Evolutionary conservation across 1,140 invertebrate genomes (phyloP), one percentile per base, ranked within the genome.

Genomic region (Pogonognathellus flavescens): DNA sequence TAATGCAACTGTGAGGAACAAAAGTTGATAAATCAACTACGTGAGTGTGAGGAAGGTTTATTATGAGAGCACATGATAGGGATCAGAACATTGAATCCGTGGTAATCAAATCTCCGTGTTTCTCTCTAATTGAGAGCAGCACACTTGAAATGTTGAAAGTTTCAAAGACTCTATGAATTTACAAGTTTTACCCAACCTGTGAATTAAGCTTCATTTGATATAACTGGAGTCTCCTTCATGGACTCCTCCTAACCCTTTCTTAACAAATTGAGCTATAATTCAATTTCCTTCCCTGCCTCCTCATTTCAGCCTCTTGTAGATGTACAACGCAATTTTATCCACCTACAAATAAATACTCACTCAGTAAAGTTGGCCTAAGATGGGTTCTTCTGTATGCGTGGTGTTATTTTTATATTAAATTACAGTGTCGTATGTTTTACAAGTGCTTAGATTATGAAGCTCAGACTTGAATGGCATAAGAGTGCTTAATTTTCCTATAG

Each of bases 91-190:
- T 76, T 50, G 25, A 76, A 76, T 76, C 49, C 25, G 41, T 49
- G 49, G 49, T 76, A 76, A 76, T 76, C 13, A 50, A 76, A 76
- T 76, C 13, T 18, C 41, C 70, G 3, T 70, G 41, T 50, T 76
- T 18, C 70, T 6, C 41, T 49, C 70, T 76, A 76, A 76, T 76
- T 50, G 70, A 76, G 70, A n/a, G 70, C 70, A 76, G 49, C 70
- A 31, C 41, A 50, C 41, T n/a, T 16, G 49, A 31, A 76, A 76
- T 76, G 22, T 31, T 76, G 41, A 76, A 76, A n/a, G n/a, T n/a
- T n/a, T n/a, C n/a, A n/a, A 76, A 50, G 2, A 70, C 41, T 49
- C 16, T 49, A 50, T 76, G 70, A 76, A 76, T n/a, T 76, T 76
- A 76, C 59, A 57, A 57, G 13, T 22, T 66, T n/a, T 66, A 41